These are phyloP conservation scores for Volucella bombylans DNA, from an alignment of 2,888 invertebrate genomes.

Conservation along the genomic window DNA sequence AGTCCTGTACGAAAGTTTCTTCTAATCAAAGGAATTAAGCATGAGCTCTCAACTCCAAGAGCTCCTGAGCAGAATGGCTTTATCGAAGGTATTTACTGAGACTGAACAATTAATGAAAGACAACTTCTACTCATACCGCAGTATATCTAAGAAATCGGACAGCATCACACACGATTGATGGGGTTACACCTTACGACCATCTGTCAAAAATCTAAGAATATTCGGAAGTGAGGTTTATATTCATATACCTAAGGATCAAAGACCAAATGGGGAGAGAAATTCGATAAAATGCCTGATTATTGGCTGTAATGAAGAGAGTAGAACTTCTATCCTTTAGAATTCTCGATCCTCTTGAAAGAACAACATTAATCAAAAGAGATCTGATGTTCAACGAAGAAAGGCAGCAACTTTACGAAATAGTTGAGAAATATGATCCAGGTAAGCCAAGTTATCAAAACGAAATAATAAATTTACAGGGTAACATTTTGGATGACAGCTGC, in stretches of 20 bases:
- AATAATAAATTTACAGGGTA: no score
- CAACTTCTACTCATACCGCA: constrained; percentile 76
- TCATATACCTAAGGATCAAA: no score
- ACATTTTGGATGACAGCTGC: no score
- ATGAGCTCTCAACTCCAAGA: constrained; percentile 53
- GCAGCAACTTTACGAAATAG: background rate
- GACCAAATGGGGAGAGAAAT: constrained; percentile 36
- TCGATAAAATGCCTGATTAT: constrained; percentile 53
- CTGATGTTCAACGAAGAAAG: constrained; percentile 16
- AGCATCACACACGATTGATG: constrained; percentile 65
- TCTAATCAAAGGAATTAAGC: constrained; percentile 45
- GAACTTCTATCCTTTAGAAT: constrained; percentile 48
- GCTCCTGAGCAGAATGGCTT: constrained; percentile 62
- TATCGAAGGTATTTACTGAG: no score
- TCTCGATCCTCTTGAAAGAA: background rate
- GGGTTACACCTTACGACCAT: constrained; percentile 74
- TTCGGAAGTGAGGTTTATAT: constrained; percentile 43
- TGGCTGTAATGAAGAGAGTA: constrained; percentile 49
- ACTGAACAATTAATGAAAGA: no score
- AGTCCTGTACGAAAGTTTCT: no score
- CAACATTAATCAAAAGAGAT: constrained; percentile 41
- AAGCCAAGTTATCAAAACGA: no score
- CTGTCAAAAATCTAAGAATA: constrained; percentile 51
- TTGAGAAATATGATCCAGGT: no score
- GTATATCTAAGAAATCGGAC: constrained; percentile 78